A percentile compares a stretch with the other conserved stretches of the same genome.
Evolutionary conservation across 1,140 invertebrate species (phyloP).

Genomic region (Acromyrmex charruanus): DNA sequence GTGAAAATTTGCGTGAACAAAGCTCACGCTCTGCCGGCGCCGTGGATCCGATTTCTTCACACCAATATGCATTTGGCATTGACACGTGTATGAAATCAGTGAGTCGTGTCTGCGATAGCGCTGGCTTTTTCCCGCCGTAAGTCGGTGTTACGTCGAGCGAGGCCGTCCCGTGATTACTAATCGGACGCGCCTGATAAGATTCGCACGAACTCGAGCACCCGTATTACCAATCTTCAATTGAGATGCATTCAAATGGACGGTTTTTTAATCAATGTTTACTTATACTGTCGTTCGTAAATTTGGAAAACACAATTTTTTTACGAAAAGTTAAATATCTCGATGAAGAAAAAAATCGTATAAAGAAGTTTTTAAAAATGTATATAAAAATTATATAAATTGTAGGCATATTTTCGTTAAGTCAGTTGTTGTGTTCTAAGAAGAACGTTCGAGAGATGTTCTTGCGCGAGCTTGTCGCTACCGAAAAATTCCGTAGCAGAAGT

Average conservation of each 20-base stretch:
- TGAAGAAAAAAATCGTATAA: too few species aligned
- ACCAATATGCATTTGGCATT: constrained; percentile 63
- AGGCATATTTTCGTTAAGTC: too few species aligned
- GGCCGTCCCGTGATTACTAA: constrained; percentile 63
- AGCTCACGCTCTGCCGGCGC: neutral
- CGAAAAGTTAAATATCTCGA: too few species aligned
- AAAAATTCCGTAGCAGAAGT: too few species aligned
- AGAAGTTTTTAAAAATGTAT: too few species aligned
- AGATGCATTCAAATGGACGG: neutral
- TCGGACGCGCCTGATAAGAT: constrained; percentile 64
- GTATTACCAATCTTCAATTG: neutral
- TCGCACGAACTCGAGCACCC: constrained; percentile 7
- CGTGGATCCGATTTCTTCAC: constrained; percentile 37
- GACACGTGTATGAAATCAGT: constrained; percentile 67
- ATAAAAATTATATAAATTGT: too few species aligned
- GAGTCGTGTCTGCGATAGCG: constrained; percentile 46
- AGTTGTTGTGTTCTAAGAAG: too few species aligned
- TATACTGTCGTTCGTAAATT: too few species aligned
- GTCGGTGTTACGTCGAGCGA: constrained; percentile 50
- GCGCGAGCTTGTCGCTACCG: too few species aligned
- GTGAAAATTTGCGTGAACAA: neutral
- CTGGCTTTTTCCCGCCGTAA: constrained; percentile 69
- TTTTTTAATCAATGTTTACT: neutral
- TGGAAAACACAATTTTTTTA: too few species aligned
- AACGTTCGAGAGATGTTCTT: too few species aligned